Evolutionary conservation across 2,113 vertebrate species (phyloP).

Genomic region (Pteropus alecto): DNA sequence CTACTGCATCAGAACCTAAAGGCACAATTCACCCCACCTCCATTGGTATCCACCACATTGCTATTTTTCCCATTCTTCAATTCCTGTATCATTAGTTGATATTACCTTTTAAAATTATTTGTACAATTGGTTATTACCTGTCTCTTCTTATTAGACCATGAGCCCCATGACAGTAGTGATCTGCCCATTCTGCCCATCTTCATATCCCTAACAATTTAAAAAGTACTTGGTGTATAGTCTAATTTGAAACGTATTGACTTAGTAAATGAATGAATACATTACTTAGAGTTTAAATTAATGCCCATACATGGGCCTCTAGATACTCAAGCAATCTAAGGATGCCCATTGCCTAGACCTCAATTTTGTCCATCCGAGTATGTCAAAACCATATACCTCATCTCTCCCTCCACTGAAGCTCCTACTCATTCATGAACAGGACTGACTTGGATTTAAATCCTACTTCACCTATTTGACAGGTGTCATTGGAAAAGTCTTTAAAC

Average conservation of each 20-base stretch:
- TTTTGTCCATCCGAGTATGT: not conserved
- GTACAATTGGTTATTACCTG: not conserved
- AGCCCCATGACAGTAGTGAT: not conserved
- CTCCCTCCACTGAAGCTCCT: not conserved
- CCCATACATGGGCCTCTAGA: not conserved
- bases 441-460: not conserved
- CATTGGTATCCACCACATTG: not conserved
- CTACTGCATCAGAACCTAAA: not conserved
- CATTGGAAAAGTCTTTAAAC: not conserved
- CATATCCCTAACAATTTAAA: not conserved
- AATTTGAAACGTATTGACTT: not conserved
- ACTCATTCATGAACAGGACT: not conserved
- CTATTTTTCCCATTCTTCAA: fast-evolving
- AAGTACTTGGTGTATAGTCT: not conserved
- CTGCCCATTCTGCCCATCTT: not conserved
- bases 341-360: not conserved
- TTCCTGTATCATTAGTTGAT: not conserved
- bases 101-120: not conserved
- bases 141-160: not conserved
- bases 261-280: not conserved
- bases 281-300: not conserved
- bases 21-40: no score
- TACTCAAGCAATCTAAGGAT: not conserved
- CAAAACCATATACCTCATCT: not conserved
- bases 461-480: not conserved